A percentile compares a stretch with the other conserved stretches of the same genome.
Evolutionary conservation across 2,888 invertebrate species (phyloP).

Genomic region (Tridacna gigas): DNA sequence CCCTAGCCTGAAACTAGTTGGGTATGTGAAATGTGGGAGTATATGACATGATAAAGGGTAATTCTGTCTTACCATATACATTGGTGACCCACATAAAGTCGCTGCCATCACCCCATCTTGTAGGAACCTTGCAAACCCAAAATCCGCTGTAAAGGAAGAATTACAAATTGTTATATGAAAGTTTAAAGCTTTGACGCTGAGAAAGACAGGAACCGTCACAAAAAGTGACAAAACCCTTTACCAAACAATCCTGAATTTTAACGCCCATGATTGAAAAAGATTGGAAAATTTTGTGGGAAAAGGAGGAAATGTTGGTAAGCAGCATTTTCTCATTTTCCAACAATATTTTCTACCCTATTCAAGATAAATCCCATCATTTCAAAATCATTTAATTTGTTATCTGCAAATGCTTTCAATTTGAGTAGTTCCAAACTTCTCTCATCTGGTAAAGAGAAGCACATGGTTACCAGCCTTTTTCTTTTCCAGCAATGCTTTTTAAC

Average conservation of each 20-base stretch:
- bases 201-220: too few species aligned
- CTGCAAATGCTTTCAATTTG: too few species aligned
- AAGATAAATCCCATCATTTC: too few species aligned
- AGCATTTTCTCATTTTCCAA: not conserved
- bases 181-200: not conserved
- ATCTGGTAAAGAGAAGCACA: too few species aligned
- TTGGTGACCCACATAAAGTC: conserved; percentile 99
- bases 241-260: not conserved
- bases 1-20: too few species aligned
- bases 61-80: conserved; percentile 95
- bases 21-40: too few species aligned
- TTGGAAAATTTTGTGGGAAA: not conserved
- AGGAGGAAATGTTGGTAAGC: not conserved
- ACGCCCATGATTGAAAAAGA: not conserved
- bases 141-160: conserved; percentile 91
- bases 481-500: too few species aligned
- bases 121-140: conserved; percentile 99
- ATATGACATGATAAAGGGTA: not conserved
- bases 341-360: too few species aligned
- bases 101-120: conserved; percentile 99
- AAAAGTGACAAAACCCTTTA: not conserved
- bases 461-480: too few species aligned
- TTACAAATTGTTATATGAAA: not conserved
- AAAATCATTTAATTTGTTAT: too few species aligned
- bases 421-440: too few species aligned